Evolutionary conservation across 2,113 vertebrate species (phyloP).

Genomic region (Opisthocomus hoazin): DNA sequence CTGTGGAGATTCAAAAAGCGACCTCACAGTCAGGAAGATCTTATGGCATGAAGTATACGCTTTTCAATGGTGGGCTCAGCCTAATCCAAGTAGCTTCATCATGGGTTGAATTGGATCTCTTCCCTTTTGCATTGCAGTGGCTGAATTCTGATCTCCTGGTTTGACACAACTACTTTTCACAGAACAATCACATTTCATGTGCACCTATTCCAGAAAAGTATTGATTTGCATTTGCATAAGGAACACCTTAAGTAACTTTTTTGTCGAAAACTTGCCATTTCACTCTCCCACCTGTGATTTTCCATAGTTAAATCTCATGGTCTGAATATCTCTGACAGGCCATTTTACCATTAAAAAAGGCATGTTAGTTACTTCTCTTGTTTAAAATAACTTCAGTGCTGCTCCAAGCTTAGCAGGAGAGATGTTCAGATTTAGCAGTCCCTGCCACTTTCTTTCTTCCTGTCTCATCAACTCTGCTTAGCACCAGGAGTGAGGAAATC

Average conservation of each 20-base stretch:
- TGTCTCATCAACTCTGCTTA: neutral
- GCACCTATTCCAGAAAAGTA: neutral
- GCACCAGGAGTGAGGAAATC: neutral
- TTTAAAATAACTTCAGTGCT: neutral
- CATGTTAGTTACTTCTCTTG: neutral
- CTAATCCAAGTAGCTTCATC: neutral
- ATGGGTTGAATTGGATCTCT: neutral
- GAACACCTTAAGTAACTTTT: neutral
- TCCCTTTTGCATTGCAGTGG: neutral
- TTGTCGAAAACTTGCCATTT: neutral
- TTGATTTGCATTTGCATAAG: neutral
- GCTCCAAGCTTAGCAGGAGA: neutral
- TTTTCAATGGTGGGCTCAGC: neutral
- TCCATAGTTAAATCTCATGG: neutral
- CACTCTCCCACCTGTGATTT: neutral
- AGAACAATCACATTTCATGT: neutral
- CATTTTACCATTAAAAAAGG: neutral
- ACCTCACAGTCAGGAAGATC: neutral
- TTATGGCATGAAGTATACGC: neutral
- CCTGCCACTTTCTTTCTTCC: neutral
- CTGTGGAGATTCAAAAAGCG: neutral
- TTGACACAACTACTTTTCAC: neutral
- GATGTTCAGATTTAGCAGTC: neutral
- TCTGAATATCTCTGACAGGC: neutral
- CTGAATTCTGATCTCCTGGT: neutral